Conservation (phyloP, 2,113 vertebrate genomes). For the Hystrix brachyura region DNA sequence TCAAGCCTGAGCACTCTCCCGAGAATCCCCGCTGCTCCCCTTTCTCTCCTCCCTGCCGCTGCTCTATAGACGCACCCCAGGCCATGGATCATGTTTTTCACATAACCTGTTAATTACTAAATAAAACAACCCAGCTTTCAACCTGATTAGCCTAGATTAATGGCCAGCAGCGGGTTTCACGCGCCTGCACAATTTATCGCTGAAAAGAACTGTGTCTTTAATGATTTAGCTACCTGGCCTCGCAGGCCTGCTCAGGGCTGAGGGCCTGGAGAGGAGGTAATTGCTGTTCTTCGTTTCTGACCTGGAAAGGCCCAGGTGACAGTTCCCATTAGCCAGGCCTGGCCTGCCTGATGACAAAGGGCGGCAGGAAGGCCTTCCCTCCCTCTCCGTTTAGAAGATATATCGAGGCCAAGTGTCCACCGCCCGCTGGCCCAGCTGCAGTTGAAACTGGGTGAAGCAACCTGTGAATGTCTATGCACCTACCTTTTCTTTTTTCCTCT, state of each 20-base stretch:
- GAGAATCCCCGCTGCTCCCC: conserved; percentile 86
- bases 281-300: conserved; percentile 93
- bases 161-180: conserved; percentile 93
- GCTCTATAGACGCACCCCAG: conserved; percentile 88
- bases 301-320: conserved; percentile 93
- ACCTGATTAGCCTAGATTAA: conserved; percentile 97
- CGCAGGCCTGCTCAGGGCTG: conserved; percentile 87
- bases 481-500: neutral
- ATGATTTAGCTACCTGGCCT: conserved; percentile 94
- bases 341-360: conserved; percentile 88
- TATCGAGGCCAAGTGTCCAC: conserved; percentile 88
- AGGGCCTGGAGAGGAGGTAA: conserved; percentile 92
- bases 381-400: conserved; percentile 91
- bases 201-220: conserved; percentile 94
- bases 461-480: neutral
- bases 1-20: conserved; percentile 86
- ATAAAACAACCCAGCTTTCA: conserved; percentile 92
- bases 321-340: conserved; percentile 93
- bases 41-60: conserved; percentile 87
- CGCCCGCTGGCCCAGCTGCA: conserved; percentile 46
- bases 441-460: conserved; percentile 45
- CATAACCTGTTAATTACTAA: conserved; percentile 97
- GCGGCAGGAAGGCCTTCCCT: conserved; percentile 87
- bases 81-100: conserved; percentile 92
- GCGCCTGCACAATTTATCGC: conserved; percentile 96